Evolutionary conservation across 2,888 invertebrate genomes (phyloP).

Genomic region (Branchellion lobata): DNA sequence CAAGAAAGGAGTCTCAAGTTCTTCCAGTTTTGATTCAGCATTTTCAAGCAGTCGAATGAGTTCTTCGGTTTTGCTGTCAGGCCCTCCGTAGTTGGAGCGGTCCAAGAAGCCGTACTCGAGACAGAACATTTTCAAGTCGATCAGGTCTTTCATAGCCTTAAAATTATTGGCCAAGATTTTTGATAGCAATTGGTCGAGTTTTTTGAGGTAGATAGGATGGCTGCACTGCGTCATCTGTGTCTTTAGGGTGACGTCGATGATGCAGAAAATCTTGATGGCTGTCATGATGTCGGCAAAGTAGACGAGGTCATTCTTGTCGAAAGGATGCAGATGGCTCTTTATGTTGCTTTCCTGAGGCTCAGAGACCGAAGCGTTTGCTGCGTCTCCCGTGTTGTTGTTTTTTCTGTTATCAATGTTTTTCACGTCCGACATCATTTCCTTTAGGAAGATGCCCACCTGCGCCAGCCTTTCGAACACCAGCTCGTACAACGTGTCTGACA

Average conservation of each 20-base stretch:
- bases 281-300: constrained; percentile 31
- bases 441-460: background rate
- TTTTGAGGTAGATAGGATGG: constrained; percentile 14
- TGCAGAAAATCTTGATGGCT: constrained; percentile 21
- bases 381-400: background rate
- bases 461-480: constrained; percentile 15
- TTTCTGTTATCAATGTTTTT: background rate
- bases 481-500: constrained; percentile 25
- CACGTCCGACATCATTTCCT: background rate
- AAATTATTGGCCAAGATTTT: background rate
- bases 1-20: constrained; percentile 31
- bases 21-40: constrained; percentile 24
- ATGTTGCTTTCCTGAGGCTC: background rate
- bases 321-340: constrained; percentile 1
- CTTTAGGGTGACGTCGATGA: constrained; percentile 24
- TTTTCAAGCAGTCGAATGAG: constrained; percentile 30
- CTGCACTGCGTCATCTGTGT: constrained; percentile 35
- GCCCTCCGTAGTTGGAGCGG: constrained; percentile 20
- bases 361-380: background rate
- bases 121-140: constrained; percentile 31
- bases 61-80: constrained; percentile 35
- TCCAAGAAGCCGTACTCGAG: constrained; percentile 28
- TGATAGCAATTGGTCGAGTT: constrained; percentile 24
- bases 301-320: constrained; percentile 12
- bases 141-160: background rate